Conservation (phyloP, 2,113 vertebrate genomes). For the Sphyrna mokarran region DNA sequence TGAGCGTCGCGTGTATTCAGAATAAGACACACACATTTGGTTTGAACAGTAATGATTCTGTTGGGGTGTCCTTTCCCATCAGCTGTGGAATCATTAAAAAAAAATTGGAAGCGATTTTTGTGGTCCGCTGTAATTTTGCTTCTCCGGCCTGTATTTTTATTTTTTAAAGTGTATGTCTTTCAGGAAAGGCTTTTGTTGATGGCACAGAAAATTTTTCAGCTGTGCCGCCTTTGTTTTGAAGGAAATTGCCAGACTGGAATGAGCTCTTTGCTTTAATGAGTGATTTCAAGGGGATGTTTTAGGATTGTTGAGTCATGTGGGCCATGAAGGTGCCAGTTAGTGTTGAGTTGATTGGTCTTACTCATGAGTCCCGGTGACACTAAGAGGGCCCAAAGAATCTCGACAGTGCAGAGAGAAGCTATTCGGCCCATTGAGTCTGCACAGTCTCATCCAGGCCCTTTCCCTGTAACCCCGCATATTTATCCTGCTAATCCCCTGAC, state of each 20-base stretch:
- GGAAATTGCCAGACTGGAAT: neutral
- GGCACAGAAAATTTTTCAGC: neutral
- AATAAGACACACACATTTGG: no score
- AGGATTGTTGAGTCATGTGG: neutral
- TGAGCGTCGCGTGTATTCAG: neutral
- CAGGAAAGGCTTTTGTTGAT: neutral
- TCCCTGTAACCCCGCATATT: no score
- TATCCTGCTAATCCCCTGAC: no score
- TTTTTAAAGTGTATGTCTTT: neutral
- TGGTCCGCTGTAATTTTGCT: neutral
- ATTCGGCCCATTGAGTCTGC: no score
- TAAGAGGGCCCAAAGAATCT: no score
- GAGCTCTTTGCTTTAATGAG: conserved; percentile 1
- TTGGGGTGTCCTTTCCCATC: neutral
- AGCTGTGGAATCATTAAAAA: neutral
- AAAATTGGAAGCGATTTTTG: neutral
- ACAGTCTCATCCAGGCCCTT: no score
- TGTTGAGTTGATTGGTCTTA: neutral
- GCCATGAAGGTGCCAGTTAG: neutral
- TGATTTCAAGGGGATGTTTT: neutral
- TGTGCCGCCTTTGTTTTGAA: neutral
- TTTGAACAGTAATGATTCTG: neutral
- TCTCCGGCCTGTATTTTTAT: neutral
- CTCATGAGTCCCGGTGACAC: no score
- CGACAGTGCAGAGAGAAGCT: no score